Conservation (phyloP, 2,888 invertebrate species). For the Trissonchulus sp. region DNA sequence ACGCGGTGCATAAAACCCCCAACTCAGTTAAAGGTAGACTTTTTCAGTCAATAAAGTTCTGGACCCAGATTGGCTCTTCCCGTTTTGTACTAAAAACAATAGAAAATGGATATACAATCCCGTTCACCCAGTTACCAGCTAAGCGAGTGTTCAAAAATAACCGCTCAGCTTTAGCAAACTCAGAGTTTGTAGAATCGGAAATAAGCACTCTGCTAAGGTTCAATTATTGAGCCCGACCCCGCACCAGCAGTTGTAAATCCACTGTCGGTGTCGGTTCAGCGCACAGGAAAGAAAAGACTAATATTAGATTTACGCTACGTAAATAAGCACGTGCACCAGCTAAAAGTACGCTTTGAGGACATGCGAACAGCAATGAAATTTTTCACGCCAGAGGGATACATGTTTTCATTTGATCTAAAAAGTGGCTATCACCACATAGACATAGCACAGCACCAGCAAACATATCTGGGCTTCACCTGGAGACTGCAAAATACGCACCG, state of each 20-base stretch:
- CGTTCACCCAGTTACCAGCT: too few species aligned
- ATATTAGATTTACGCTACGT: neutral
- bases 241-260: neutral
- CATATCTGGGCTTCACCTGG: slow-evolving; percentile 25
- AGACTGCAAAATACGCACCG: neutral
- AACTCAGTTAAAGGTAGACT: too few species aligned
- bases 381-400: slow-evolving; percentile 12
- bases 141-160: too few species aligned
- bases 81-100: too few species aligned
- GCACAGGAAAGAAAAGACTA: neutral
- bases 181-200: too few species aligned
- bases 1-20: too few species aligned
- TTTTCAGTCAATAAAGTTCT: too few species aligned
- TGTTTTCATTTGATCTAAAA: slow-evolving; percentile 28
- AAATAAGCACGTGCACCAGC: neutral
- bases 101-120: too few species aligned
- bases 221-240: too few species aligned
- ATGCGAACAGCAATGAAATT: neutral
- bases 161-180: too few species aligned
- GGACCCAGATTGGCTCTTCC: too few species aligned
- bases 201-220: too few species aligned
- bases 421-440: slow-evolving; percentile 28
- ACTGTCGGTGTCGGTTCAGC: neutral
- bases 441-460: slow-evolving; percentile 1
- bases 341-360: slow-evolving; percentile 12